A percentile compares a stretch with the other conserved stretches of the same genome.
phyloP scores from a whole-genome alignment of 2,888 invertebrate species.

The Leptothorax acervorum region DNA sequence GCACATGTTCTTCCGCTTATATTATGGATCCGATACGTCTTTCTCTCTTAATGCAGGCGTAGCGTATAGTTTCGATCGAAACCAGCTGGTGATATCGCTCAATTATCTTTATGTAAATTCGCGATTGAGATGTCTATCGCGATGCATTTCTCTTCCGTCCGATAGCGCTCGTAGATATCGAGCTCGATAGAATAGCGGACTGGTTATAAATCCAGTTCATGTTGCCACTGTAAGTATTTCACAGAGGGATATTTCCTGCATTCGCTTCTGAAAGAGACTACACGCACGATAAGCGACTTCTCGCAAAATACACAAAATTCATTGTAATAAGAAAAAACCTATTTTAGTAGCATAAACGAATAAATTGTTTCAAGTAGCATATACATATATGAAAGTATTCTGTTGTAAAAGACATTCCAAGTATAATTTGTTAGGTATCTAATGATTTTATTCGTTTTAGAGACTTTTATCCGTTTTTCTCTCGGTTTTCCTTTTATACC shows the following conservation, averaged over 20 bases:
- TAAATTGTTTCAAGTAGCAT: neutral
- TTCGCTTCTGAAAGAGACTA: neutral
- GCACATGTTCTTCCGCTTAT: conserved; percentile 33
- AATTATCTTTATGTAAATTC: conserved; percentile 38
- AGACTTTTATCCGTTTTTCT: neutral
- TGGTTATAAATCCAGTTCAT: neutral
- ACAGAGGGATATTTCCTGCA: neutral
- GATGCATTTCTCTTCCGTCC: conserved; percentile 22
- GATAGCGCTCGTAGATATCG: conserved; percentile 3
- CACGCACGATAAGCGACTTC: neutral
- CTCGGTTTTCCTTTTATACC: neutral
- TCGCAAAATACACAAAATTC: neutral
- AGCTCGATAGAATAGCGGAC: neutral
- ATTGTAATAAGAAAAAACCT: neutral
- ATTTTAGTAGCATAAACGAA: neutral
- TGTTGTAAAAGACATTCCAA: neutral
- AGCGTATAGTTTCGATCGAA: neutral
- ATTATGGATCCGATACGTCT: neutral
- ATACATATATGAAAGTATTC: neutral
- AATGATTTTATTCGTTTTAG: neutral
- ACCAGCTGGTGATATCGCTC: neutral
- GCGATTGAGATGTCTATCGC: conserved; percentile 26
- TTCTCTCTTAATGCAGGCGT: neutral
- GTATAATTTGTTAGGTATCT: neutral
- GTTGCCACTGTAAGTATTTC: neutral